Evolutionary conservation across 1,140 invertebrate genomes (phyloP).

Genomic region (Bombus cullumanus): DNA sequence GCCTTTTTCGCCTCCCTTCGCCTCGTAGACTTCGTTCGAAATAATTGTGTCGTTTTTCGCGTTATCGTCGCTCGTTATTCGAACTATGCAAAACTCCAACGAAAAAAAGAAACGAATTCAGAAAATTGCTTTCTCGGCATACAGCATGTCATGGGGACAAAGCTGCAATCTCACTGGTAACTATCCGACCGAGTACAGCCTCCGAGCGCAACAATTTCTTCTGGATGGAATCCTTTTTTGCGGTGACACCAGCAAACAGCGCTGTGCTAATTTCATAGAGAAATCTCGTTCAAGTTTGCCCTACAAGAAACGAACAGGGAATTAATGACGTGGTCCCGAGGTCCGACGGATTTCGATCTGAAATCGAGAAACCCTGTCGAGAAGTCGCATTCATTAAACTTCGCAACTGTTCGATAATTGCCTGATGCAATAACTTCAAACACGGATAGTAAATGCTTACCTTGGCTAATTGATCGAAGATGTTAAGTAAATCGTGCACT

Average conservation of each 20-base stretch:
- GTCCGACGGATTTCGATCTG: neutral
- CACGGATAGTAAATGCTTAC: neutral
- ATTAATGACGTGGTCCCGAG: neutral
- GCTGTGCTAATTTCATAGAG: conserved; percentile 14
- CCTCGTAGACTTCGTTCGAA: neutral
- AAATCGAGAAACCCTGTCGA: neutral
- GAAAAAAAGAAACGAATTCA: conserved; percentile 7
- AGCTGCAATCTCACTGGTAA: conserved; percentile 22
- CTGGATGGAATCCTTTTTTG: conserved; percentile 12
- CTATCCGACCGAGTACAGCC: neutral
- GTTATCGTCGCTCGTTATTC: neutral
- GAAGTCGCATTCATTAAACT: conserved; percentile 4
- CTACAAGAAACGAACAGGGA: neutral
- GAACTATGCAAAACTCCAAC: neutral
- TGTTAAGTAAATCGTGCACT: neutral
- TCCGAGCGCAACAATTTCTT: conserved; percentile 40
- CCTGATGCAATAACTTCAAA: neutral
- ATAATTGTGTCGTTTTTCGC: conserved; percentile 3
- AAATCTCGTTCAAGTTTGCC: conserved; percentile 8
- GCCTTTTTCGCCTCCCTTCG: neutral
- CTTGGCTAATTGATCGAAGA: neutral
- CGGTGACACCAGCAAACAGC: neutral
- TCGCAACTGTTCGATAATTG: conserved; percentile 3
- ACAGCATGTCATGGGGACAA: conserved; percentile 4
- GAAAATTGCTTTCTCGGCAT: conserved; percentile 35